Conservation (phyloP, 2,113 vertebrate species). For the Podarcis muralis region DNA sequence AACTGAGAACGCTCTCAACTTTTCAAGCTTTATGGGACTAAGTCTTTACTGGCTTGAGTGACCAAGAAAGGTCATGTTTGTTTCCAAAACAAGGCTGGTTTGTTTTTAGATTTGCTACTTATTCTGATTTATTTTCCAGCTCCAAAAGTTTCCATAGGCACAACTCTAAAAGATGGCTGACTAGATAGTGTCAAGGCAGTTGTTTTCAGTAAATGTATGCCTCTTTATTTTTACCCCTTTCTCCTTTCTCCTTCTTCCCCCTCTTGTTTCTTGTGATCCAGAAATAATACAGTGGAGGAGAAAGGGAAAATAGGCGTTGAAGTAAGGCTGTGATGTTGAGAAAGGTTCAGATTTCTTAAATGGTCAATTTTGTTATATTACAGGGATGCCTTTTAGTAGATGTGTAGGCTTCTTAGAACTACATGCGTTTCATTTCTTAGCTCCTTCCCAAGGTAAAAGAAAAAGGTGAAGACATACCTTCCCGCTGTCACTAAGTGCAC, state of each 20-base stretch:
- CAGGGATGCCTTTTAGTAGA: background rate
- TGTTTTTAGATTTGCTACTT: slow-evolving; percentile 40
- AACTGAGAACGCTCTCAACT: slow-evolving; percentile 41
- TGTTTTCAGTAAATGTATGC: slow-evolving; percentile 25
- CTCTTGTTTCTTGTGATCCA: background rate
- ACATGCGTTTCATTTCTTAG: background rate
- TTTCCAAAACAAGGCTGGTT: slow-evolving; percentile 42
- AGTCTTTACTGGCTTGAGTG: slow-evolving; percentile 25
- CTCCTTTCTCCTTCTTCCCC: background rate
- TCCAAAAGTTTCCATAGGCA: slow-evolving; percentile 34
- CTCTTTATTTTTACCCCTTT: slow-evolving; percentile 23
- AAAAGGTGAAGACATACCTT: background rate
- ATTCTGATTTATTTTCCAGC: slow-evolving; percentile 47
- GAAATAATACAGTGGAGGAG: background rate
- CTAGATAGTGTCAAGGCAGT: slow-evolving; percentile 7
- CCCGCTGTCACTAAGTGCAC: background rate
- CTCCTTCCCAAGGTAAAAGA: background rate
- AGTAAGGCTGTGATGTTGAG: background rate
- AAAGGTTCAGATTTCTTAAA: slow-evolving; percentile 25
- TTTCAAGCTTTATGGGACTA: slow-evolving; percentile 25
- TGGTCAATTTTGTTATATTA: background rate
- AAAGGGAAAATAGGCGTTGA: background rate
- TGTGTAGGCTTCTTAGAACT: background rate
- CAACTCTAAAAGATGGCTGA: slow-evolving; percentile 23
- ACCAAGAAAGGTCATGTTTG: slow-evolving; percentile 21